Evolutionary conservation across 1,140 invertebrate species (phyloP).

Genomic region (Drepana arcuata): DNA sequence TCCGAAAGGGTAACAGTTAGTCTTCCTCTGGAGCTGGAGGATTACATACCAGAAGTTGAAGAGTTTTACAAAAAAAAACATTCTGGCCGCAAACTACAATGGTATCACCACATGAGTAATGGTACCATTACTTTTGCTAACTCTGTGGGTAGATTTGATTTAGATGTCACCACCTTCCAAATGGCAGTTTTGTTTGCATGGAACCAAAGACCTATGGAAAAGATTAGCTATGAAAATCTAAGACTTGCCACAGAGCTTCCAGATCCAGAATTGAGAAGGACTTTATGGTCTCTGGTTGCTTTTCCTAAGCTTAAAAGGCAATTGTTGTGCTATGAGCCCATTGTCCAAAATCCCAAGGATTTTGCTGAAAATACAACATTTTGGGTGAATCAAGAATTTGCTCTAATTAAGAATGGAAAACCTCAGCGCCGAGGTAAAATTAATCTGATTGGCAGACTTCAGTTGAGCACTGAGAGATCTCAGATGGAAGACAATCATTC

Average conservation of each 20-base stretch:
- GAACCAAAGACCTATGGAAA: constrained; percentile 95
- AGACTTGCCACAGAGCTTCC: constrained; percentile 96
- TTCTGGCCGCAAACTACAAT: constrained; percentile 97
- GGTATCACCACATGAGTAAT: constrained; percentile 99
- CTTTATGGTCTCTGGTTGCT: constrained; percentile 97
- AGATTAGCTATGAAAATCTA: constrained; percentile 95
- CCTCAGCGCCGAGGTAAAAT: constrained; percentile 93
- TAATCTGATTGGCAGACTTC: constrained; percentile 94
- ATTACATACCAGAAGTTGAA: constrained; percentile 98
- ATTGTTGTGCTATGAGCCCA: constrained; percentile 86
- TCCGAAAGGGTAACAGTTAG: constrained; percentile 96
- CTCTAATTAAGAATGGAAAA: constrained; percentile 92
- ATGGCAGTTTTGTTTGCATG: constrained; percentile 99
- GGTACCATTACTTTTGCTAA: constrained; percentile 97
- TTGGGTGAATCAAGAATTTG: constrained; percentile 98
- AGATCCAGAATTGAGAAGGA: constrained; percentile 94
- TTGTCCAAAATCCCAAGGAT: constrained; percentile 90
- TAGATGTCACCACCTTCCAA: constrained; percentile 99
- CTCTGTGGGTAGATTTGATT: constrained; percentile 93
- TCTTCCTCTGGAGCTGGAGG: constrained; percentile 96
- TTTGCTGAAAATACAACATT: constrained; percentile 94
- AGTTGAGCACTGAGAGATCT: constrained; percentile 94
- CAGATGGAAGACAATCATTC: constrained; percentile 98
- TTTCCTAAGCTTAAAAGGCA: constrained; percentile 97
- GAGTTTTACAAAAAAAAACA: constrained; percentile 97